These are phyloP conservation scores for Lissocephala sabroskyi DNA, from an alignment of 2,888 invertebrate genomes.

Conservation along the genomic window DNA sequence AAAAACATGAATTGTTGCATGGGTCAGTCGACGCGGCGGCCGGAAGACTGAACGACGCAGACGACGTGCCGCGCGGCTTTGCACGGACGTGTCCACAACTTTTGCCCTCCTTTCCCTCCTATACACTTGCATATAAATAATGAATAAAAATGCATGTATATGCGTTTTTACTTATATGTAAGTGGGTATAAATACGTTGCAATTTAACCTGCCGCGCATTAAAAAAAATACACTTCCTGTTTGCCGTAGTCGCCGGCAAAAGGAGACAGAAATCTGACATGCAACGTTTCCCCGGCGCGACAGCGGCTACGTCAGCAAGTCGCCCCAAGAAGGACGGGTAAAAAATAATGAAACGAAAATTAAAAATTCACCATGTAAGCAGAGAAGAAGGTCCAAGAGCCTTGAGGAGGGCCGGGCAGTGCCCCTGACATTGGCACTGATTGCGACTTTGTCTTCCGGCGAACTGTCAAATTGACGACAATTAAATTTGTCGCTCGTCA, in stretches of 20 bases:
- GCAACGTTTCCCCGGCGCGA: slow-evolving; percentile 59
- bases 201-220: background rate
- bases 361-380: too few species aligned
- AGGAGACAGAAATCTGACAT: slow-evolving; percentile 51
- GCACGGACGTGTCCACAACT: slow-evolving; percentile 19
- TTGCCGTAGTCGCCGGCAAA: slow-evolving; percentile 41
- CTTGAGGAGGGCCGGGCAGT: too few species aligned
- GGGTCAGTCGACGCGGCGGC: slow-evolving; percentile 11
- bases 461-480: slow-evolving; percentile 44
- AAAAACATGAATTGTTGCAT: slow-evolving; percentile 9
- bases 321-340: slow-evolving; percentile 58
- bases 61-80: slow-evolving; percentile 32
- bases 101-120: too few species aligned
- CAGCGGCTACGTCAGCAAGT: too few species aligned
- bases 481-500: slow-evolving; percentile 29
- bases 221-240: slow-evolving; percentile 16
- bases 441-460: background rate
- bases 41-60: slow-evolving; percentile 15
- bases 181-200: slow-evolving; percentile 10
- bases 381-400: too few species aligned
- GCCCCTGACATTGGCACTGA: too few species aligned
- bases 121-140: slow-evolving; percentile 6
- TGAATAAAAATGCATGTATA: slow-evolving; percentile 9
- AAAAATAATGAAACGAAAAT: slow-evolving; percentile 2
- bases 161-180: slow-evolving; percentile 6